Evolutionary conservation across 2,888 invertebrate species (phyloP), one percentile per base, ranked within the genome.

Genomic region (Caenorhabditis parvicauda): DNA sequence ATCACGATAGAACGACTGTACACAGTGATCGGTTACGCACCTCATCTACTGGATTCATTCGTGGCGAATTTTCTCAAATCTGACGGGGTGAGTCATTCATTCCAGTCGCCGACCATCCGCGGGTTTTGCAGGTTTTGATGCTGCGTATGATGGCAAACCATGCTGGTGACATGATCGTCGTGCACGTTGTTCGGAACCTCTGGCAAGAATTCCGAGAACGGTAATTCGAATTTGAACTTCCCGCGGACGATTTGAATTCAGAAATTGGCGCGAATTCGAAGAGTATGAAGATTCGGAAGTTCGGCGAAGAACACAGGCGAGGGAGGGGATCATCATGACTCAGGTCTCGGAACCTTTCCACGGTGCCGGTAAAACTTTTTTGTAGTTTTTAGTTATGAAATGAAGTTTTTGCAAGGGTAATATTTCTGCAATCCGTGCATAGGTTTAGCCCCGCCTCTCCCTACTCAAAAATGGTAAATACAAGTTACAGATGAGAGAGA

Each of bases 131-230:
- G 69, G 62, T 79, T n/a, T 74, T 80, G 54, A 72, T 74, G 32
- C 70, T 80, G 12, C 70, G 80, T 29, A 66, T 80, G 66, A 75
- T 80, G 55, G 71, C 80, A 7, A 80, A 75, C 43, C 79, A 80
- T 44, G 77, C 77, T 5, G 80, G 80, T 3, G 80, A 77, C 44
- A 53, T 73, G 60, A 60, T 72, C 14, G 70, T 72, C 0, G 67
- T 74, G n/a, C 69, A 72, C 24, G 47, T 74, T 2, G 50, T 67
- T 2, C 54, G 60, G 35, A 54, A 51, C 27, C 53, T 69, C 2
- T 69, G 69, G 69, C 69, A 69, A 42, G 69, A 65, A 48, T 64
- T 56, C 28, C 54, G 66, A 41, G 63, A 64, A 38, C 43, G 60
- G 47, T 47, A 9, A 12, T 32, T 32, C 9, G n/a, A 4, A 28